Percentiles rank a stretch among this genome's conserved stretches.
Evolutionary conservation across 2,888 invertebrate genomes (phyloP).

Genomic region (Andrena bicolor): DNA sequence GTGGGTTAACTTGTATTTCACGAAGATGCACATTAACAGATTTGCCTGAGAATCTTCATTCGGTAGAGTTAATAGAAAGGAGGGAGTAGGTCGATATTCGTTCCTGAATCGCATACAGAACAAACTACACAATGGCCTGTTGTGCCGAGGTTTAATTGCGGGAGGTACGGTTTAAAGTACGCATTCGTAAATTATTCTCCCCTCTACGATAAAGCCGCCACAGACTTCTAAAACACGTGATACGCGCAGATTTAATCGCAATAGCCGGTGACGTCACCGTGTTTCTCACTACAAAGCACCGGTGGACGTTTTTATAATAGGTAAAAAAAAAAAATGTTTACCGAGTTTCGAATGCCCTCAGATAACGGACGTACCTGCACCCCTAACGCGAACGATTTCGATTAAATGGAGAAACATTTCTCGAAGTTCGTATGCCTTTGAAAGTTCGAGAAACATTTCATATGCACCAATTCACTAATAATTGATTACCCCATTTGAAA

Average conservation of each 20-base stretch:
- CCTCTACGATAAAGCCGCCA: conserved; percentile 30
- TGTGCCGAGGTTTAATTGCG: conserved; percentile 19
- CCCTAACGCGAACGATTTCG: no score
- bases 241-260: conserved; percentile 21
- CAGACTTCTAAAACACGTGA: conserved; percentile 25
- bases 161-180: neutral
- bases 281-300: neutral
- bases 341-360: no score
- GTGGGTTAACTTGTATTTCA: no score
- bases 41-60: neutral
- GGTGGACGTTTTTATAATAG: neutral
- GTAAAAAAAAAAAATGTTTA: neutral
- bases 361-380: no score
- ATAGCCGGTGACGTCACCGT: conserved; percentile 9
- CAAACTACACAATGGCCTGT: neutral
- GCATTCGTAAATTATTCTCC: conserved; percentile 34
- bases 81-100: neutral
- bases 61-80: neutral
- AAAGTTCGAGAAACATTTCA: no score
- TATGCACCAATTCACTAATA: neutral
- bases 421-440: no score
- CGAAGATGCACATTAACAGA: no score
- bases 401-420: no score
- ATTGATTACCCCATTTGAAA: neutral
- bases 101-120: neutral